Evolutionary conservation across 2,113 vertebrate genomes (phyloP).

Genomic region (Delphinapterus leucas): DNA sequence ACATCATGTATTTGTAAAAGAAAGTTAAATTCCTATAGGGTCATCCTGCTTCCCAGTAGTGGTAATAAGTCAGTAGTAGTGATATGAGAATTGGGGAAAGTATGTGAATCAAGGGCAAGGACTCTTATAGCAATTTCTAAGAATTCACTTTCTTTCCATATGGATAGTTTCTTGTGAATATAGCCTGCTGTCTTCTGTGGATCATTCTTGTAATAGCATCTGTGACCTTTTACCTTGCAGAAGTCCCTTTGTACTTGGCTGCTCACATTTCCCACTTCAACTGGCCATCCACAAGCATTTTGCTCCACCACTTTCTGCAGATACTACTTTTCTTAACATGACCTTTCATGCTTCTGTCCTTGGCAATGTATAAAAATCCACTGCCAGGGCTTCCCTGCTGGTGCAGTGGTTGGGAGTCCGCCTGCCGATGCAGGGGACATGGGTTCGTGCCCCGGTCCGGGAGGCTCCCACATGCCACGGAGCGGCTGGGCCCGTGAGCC

Average conservation of each 20-base stretch:
- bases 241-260: neutral
- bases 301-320: neutral
- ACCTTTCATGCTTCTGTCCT: neutral
- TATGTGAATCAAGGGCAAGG: neutral
- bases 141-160: neutral
- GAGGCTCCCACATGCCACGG: no score
- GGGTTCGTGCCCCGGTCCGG: no score
- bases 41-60: neutral
- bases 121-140: neutral
- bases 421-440: no score
- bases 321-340: neutral
- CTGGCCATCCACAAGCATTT: neutral
- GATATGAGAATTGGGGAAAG: neutral
- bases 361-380: neutral
- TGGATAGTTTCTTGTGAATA: neutral
- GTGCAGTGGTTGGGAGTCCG: no score
- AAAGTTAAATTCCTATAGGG: neutral
- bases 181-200: neutral
- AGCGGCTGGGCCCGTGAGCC: no score
- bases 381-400: neutral
- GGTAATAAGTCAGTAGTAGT: neutral
- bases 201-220: neutral
- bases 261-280: neutral
- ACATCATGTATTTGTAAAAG: neutral
- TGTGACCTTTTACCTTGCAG: neutral